Conservation (phyloP, 2,797 vertebrate species). For the Thalassophryne amazonica region DNA sequence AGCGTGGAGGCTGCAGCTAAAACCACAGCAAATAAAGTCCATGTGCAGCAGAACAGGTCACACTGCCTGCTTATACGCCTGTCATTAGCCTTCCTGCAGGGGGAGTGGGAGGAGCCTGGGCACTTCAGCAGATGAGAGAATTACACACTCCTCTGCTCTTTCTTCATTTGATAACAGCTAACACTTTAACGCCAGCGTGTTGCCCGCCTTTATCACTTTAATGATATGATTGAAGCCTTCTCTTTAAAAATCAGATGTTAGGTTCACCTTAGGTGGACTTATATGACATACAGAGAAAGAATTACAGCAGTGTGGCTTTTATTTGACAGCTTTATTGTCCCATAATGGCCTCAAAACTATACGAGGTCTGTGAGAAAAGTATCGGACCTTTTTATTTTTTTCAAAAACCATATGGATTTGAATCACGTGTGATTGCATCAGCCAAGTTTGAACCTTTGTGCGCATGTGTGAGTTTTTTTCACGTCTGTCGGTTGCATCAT, state of each 20-base stretch:
- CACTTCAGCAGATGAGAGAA: conserved; percentile 48
- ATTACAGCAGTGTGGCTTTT: neutral
- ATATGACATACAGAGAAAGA: neutral
- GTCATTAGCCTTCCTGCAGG: conserved; percentile 62
- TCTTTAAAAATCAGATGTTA: neutral
- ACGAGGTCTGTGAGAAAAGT: too few species aligned
- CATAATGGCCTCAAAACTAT: neutral
- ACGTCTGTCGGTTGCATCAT: too few species aligned
- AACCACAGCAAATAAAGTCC: conserved; percentile 68
- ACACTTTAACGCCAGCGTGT: neutral
- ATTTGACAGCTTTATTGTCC: neutral
- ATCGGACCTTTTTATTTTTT: too few species aligned
- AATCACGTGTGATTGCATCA: too few species aligned
- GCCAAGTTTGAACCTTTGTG: too few species aligned
- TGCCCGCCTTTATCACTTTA: neutral
- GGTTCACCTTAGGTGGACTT: neutral
- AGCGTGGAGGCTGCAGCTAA: conserved; percentile 46
- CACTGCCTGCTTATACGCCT: conserved; percentile 63
- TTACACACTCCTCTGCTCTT: conserved; percentile 23
- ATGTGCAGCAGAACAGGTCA: conserved; percentile 68
- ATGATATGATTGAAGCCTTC: neutral
- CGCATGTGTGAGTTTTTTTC: too few species aligned
- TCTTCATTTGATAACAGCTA: conserved; percentile 17
- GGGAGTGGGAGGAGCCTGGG: conserved; percentile 29
- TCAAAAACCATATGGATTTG: too few species aligned